Percentiles rank a stretch among this genome's conserved stretches.
Evolutionary conservation across 2,888 invertebrate species (phyloP).

Genomic region (Pyrgus malvae): DNA sequence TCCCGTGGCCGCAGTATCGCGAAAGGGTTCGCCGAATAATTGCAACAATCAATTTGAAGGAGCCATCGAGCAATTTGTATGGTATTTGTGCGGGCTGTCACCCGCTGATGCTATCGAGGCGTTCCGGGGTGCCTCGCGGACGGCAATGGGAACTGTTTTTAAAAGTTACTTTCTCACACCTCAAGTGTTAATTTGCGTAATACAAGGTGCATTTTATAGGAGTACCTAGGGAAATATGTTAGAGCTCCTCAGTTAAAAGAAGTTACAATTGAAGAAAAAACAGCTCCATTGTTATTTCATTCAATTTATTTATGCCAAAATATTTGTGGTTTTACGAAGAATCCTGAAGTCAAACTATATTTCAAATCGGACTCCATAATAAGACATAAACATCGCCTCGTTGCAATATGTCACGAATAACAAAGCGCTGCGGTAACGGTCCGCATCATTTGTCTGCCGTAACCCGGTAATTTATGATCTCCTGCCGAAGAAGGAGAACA

Average conservation of each 20-base stretch:
- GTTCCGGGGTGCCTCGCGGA: slow-evolving; percentile 61
- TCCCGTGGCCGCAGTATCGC: slow-evolving; percentile 68
- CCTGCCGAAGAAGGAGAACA: slow-evolving; percentile 71
- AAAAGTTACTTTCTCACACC: slow-evolving; percentile 74
- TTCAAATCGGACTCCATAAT: slow-evolving; percentile 64
- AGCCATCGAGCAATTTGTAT: slow-evolving; percentile 80
- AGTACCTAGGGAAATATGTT: neutral
- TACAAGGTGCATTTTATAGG: slow-evolving; percentile 25
- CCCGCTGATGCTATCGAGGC: slow-evolving; percentile 75
- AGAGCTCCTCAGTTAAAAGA: too few species aligned
- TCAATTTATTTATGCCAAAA: too few species aligned
- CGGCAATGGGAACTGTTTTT: slow-evolving; percentile 65
- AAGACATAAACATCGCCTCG: slow-evolving; percentile 77
- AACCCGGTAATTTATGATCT: slow-evolving; percentile 77
- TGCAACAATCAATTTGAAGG: slow-evolving; percentile 80
- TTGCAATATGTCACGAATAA: slow-evolving; percentile 74
- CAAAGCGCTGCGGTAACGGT: slow-evolving; percentile 78
- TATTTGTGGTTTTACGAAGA: slow-evolving; percentile 53
- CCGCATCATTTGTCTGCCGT: slow-evolving; percentile 72
- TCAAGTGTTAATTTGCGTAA: slow-evolving; percentile 49
- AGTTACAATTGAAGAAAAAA: too few species aligned
- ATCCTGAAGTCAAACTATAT: slow-evolving; percentile 52
- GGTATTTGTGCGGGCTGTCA: slow-evolving; percentile 81
- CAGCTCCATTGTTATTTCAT: too few species aligned
- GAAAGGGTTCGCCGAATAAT: slow-evolving; percentile 80